Evolutionary conservation across 1,140 invertebrate species (phyloP), one percentile per base, ranked within the genome.

Genomic region (Acyrthosiphon pisum): DNA sequence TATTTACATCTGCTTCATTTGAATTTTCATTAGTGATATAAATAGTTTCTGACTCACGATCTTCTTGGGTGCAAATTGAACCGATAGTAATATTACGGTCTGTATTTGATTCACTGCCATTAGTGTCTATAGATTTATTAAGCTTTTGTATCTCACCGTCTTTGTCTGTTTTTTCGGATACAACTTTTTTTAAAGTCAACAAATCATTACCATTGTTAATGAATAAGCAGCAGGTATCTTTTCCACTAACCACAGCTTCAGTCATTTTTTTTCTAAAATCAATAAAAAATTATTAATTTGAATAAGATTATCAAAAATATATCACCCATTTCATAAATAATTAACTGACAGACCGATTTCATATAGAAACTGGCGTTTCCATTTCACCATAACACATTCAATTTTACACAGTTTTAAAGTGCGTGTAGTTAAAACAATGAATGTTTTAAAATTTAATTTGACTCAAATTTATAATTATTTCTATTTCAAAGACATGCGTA

Each of bases 121-220:
- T 93, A 7, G 35, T 56, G 86, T 93, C 91, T 11, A 86, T 41
- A 53, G 81, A 41, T 41, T 93, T 56, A 56, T 93, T 86, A 56
- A 86, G 35, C 35, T 93, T 93, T 86, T 41, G 76, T 84, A 86
- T 93, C 7, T 93, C 91, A 93, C 86, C 91, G 56, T 84, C 48
- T 53, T 84, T 93, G 20, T 93, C 81, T 7, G 91, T 20, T 68
- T 93, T 93, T 84, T 93, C 86, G 0, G 91, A 93, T 84, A 93
- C 91, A 83, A 93, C 91, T 93, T 93, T 93, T 93, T 93, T 93
- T 86, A 93, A 86, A 30, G 91, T 93, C 14, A 93, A 93, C 37
- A 93, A 86, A 93, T 93, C 91, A 93, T 93, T 81, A 18, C 91
- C 91, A 86, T 93, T 93, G 35, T 93, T 93, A 86, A 93, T 86